Evolutionary conservation across 2,113 vertebrate genomes (phyloP), one percentile per base, ranked within the genome.

Genomic region (Mormoops blainvillei): DNA sequence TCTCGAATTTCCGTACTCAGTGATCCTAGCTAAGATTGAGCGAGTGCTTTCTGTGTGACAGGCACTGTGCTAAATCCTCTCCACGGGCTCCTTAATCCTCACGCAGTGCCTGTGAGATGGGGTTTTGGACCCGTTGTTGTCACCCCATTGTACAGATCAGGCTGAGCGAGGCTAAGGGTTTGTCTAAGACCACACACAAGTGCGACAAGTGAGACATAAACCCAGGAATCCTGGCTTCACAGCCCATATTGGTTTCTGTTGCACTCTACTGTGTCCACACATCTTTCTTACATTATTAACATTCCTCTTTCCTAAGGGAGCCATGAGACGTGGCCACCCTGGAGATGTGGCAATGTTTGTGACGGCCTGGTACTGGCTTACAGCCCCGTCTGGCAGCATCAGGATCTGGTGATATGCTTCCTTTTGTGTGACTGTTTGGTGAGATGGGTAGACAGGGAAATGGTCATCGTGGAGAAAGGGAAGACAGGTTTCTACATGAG

Each of bases 221-320:
- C 50, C 15, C 18, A 28, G 80, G 22, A 43, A 38, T n/a, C 77
- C 16, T 74, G 82, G 8, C 43, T n/a, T 63, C 15, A 13, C 2
- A 41, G 48, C 36, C n/a, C 83, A 24, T 18, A 0, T 1, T 19
- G 22, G 19, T 33, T 83, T 31, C 48, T 5, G 14, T 2, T 16
- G 28, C 22, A 16, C 19, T 26, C 16, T 4, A 1, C 2, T 26
- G 61, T 28, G 3, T 36, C 4, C 45, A 0, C 18, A 15, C 63
- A 11, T 70, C 84, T 87, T 77, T 18, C 20, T 13, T 19, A 19
- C 3, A 3, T 24, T 33, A 20, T 48, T 45, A 19, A 13, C 48
- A 45, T 43, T 76, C 9, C 5, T 52, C 26, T 33, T 48, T 83
- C 36, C 61, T 38, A 22, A 24, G 26, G 41, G 76, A 63, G 48